A percentile compares a stretch with the other conserved stretches of the same genome.
Evolutionary conservation across 2,113 vertebrate species (phyloP).

Genomic region (Tichodroma muraria): DNA sequence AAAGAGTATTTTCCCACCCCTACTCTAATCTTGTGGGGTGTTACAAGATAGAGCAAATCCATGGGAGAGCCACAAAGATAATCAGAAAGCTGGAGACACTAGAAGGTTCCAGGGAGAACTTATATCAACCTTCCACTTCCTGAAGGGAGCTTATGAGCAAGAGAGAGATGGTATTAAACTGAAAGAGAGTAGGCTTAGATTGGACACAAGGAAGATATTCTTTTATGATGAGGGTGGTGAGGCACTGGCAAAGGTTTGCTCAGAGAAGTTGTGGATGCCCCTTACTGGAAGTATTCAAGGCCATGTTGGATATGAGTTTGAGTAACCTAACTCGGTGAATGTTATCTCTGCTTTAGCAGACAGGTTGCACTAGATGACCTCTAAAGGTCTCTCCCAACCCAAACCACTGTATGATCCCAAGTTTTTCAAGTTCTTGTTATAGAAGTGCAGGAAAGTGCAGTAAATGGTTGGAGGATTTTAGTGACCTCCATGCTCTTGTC

Average conservation of each 20-base stretch:
- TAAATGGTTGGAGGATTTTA: not conserved
- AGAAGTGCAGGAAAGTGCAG: not conserved
- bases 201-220: fast-evolving
- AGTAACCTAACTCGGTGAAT: not conserved
- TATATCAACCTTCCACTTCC: too few relatives aligned
- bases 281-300: not conserved
- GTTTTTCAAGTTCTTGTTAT: not conserved
- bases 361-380: not conserved
- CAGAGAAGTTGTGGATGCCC: not conserved
- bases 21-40: not conserved
- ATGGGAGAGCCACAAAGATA: not conserved
- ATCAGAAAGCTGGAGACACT: not conserved
- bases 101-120: not conserved
- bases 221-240: not conserved
- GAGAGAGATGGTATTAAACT: not conserved
- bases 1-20: not conserved
- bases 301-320: not conserved
- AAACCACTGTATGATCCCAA: not conserved
- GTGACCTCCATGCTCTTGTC: not conserved
- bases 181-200: not conserved
- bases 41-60: not conserved
- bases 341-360: not conserved
- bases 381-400: not conserved
- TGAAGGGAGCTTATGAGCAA: not conserved
- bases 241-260: not conserved